Percentiles rank a stretch among this genome's conserved stretches.
Conservation (phyloP, 2,888 invertebrate genomes). For the Chromoteleia sp. region DNA sequence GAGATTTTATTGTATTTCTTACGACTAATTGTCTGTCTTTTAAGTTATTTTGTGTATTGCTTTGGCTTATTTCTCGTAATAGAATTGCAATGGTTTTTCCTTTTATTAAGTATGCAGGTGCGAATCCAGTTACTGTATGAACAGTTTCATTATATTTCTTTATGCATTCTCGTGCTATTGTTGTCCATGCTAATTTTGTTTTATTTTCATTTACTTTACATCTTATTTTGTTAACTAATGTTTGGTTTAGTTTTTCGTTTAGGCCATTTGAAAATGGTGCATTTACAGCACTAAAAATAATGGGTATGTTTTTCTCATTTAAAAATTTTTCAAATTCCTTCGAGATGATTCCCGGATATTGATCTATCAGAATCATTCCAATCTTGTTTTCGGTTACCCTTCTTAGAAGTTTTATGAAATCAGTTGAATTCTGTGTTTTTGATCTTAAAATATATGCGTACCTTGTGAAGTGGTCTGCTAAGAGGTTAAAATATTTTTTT, state of each 20-base stretch:
- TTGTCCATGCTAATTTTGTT: constrained; percentile 29
- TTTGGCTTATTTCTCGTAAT: too few relatives aligned
- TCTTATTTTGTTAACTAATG: constrained; percentile 39
- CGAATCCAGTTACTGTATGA: constrained; percentile 19
- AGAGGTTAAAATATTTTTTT: constrained; percentile 25
- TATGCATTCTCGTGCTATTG: constrained; percentile 18
- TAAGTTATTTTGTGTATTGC: constrained; percentile 22
- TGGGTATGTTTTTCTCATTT: constrained; percentile 2
- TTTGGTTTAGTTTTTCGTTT: constrained; percentile 37
- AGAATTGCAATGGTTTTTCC: constrained; percentile 12
- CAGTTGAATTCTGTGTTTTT: constrained; percentile 16
- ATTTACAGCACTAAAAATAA: constrained; percentile 29
- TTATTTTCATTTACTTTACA: constrained; percentile 25
- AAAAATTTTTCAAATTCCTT: constrained; percentile 37
- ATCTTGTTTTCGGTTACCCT: constrained; percentile 6
- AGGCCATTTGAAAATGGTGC: constrained; percentile 35
- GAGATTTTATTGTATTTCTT: constrained; percentile 18
- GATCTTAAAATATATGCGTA: constrained; percentile 20
- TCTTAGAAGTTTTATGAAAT: constrained; percentile 22
- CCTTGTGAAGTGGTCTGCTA: constrained; percentile 20
- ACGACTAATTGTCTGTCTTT: constrained; percentile 9
- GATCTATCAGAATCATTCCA: constrained; percentile 21
- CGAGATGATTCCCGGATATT: constrained; percentile 38
- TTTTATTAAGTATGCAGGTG: constrained; percentile 23
- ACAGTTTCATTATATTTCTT: constrained; percentile 33